Base-by-base conservation (phyloP, 2,797 vertebrate genomes). In the Lagocephalus sceleratus region DNA sequence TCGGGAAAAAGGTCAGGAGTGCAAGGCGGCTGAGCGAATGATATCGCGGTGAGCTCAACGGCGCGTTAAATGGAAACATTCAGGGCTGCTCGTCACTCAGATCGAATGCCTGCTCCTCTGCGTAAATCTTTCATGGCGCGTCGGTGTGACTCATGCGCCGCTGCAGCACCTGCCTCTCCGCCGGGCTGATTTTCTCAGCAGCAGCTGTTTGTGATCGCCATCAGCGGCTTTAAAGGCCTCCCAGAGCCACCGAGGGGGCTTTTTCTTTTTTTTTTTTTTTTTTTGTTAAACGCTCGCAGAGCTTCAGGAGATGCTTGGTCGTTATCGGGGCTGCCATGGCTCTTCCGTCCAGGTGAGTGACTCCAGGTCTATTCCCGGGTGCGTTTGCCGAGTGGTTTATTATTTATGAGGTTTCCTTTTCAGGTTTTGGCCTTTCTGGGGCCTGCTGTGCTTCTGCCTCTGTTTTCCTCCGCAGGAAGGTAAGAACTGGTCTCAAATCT, bases 141-240 rank as follows among this genome's bases (percentile, higher is more conserved):
- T 5, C n/a, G 6, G 9, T 41, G 39, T 41, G 39, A 17, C 15
- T 41, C 14, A 17, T 41, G 15, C 1, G 16, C 40, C 8, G 40
- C 9, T n/a, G 17, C 9, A 8, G 40, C 40, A 8, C 16, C 40
- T n/a, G 40, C 22, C 9, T 16, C 20, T 3, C 12, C 17, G 22
- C 56, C 15, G 40, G 7, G 26, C n/a, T 42, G 67, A 60, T 47
- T 41, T 44, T 40, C 43, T 58, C 42, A 59, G 50, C 62, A 63
- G 14, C 79, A 82, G 68, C 76, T 86, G 85, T 40, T 26, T 47
- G 10, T 51, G 75, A 70, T 76, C 52, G 63, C 22, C 1, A 10
- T n/a, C 40, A 42, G 40, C 40, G 19, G 40, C 17, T 19, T 42
- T n/a, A 9, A 19, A 42, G 17, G 40, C 17, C 19, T 19, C 40